phyloP scores from a whole-genome alignment of 2,113 vertebrate genomes.

The Plestiodon gilberti region DNA sequence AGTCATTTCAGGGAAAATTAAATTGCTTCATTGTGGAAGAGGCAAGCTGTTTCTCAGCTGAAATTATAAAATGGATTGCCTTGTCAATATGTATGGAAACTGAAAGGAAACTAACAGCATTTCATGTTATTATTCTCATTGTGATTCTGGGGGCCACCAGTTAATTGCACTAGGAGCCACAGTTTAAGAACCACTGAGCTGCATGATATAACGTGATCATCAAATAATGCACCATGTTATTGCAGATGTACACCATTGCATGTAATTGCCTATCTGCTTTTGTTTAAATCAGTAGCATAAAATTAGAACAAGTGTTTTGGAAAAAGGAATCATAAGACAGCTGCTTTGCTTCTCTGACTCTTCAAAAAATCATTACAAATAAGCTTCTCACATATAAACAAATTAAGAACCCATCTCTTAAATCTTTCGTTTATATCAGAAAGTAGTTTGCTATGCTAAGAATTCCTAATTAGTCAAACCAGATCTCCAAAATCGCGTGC shows the following conservation, averaged over 20 bases:
- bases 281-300: not conserved
- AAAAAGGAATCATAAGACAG: conserved; percentile 42
- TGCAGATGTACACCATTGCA: not conserved
- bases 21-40: not conserved
- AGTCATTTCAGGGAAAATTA: too few relatives aligned
- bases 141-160: not conserved
- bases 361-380: conserved; percentile 43
- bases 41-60: not conserved
- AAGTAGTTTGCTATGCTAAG: not conserved
- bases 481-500: too few relatives aligned
- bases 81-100: not conserved
- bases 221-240: not conserved
- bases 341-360: conserved; percentile 32
- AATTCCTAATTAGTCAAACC: too few relatives aligned
- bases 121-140: not conserved
- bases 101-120: not conserved
- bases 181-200: not conserved
- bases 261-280: not conserved
- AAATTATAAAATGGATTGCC: not conserved
- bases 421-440: conserved; percentile 48
- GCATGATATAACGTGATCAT: not conserved
- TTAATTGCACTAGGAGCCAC: not conserved
- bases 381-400: conserved; percentile 45
- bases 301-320: rapidly evolving
- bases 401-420: conserved; percentile 54